Conservation (phyloP, 2,797 vertebrate species). For the Halcyon badia region DNA sequence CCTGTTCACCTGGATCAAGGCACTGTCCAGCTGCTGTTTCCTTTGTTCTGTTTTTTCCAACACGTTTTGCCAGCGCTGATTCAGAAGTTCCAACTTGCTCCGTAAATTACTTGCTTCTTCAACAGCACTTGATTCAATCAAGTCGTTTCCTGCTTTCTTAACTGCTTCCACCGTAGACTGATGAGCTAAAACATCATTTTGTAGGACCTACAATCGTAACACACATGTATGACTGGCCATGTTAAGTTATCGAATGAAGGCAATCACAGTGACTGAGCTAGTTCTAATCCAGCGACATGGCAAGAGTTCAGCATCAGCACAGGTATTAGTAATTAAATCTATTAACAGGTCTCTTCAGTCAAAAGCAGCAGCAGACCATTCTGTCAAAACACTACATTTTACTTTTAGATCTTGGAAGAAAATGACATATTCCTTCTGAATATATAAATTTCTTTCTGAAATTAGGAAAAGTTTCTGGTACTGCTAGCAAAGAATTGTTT, state of each 20-base stretch:
- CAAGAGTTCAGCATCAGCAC: neutral
- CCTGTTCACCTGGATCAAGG: constrained; percentile 91
- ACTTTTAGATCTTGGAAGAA: neutral
- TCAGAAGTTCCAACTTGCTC: constrained; percentile 91
- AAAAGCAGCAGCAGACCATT: neutral
- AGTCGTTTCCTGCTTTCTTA: constrained; percentile 92
- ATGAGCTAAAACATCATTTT: constrained; percentile 96
- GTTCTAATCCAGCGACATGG: neutral
- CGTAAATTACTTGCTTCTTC: constrained; percentile 94
- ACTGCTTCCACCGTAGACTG: constrained; percentile 94
- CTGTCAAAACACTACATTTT: neutral
- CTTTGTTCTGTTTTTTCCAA: constrained; percentile 92
- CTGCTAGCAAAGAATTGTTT: neutral
- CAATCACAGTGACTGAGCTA: neutral
- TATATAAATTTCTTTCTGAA: neutral
- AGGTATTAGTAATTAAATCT: neutral
- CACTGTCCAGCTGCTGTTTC: constrained; percentile 90
- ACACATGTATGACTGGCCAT: neutral
- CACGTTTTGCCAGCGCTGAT: constrained; percentile 92
- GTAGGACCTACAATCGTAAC: constrained; percentile 87
- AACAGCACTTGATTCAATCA: constrained; percentile 92
- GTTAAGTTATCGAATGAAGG: neutral
- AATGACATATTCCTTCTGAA: neutral
- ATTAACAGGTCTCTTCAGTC: neutral
- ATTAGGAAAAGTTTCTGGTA: neutral